These are phyloP conservation scores for Cataglyphis livida DNA, from an alignment of 2,888 invertebrate genomes.

Conservation along the genomic window DNA sequence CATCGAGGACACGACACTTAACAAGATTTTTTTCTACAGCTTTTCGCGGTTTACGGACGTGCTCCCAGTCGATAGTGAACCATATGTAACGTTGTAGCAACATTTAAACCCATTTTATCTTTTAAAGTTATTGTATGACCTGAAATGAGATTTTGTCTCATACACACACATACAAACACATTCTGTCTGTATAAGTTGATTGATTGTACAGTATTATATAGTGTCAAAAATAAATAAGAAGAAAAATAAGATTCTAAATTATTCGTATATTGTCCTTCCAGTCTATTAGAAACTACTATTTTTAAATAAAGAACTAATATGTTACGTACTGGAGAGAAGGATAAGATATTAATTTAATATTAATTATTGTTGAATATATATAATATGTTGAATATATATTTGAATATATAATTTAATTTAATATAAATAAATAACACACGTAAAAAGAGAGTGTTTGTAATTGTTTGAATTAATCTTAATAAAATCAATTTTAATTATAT, in stretches of 20 bases:
- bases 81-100: slow-evolving; percentile 80
- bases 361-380: not conserved
- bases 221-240: slow-evolving; percentile 78
- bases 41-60: slow-evolving; percentile 77
- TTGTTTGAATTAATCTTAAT: too few relatives aligned
- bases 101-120: slow-evolving; percentile 53
- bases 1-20: slow-evolving; percentile 78
- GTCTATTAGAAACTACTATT: not conserved
- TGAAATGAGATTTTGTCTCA: slow-evolving; percentile 71
- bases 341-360: not conserved
- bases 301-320: not conserved
- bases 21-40: slow-evolving; percentile 75
- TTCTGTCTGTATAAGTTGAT: slow-evolving; percentile 78
- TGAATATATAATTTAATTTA: not conserved
- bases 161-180: slow-evolving; percentile 68
- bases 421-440: not conserved
- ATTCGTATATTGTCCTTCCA: not conserved
- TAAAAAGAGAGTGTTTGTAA: not conserved
- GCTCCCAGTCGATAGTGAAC: slow-evolving; percentile 79
- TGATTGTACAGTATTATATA: slow-evolving; percentile 83
- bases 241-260: not conserved
- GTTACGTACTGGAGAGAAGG: not conserved
- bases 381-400: not conserved
- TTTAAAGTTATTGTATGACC: slow-evolving; percentile 65
- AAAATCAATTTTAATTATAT: too few relatives aligned